Conservation (phyloP, 2,888 invertebrate genomes). For the Caenorhabditis angaria region DNA sequence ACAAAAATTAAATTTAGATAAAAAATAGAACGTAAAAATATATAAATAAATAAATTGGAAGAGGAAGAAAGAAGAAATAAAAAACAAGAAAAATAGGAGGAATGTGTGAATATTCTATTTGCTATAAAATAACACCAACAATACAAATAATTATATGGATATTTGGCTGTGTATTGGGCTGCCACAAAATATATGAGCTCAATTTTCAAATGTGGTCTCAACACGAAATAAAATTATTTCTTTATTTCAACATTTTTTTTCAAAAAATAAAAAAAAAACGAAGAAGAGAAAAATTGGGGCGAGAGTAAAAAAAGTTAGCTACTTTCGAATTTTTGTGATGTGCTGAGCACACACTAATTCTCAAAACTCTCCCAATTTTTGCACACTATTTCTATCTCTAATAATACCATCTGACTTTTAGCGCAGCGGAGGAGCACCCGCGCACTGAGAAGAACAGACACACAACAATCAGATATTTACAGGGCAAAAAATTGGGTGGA, state of each 20-base stretch:
- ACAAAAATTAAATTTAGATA: no score
- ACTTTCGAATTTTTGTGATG: not conserved
- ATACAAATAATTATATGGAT: not conserved
- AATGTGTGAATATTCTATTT: not conserved
- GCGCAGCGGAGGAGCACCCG: not conserved
- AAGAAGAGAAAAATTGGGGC: conserved; percentile 1
- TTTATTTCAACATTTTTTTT: no score
- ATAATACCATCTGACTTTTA: conserved; percentile 2
- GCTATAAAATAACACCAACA: conserved; percentile 1
- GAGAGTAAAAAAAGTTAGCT: conserved; percentile 11
- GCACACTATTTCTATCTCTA: not conserved
- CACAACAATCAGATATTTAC: not conserved
- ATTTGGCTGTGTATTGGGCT: not conserved
- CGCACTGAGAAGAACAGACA: no score
- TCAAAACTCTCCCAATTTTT: not conserved
- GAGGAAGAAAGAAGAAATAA: conserved; percentile 11
- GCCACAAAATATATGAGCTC: not conserved
- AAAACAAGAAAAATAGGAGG: not conserved
- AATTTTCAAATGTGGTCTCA: not conserved
- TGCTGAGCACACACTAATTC: conserved; percentile 2
- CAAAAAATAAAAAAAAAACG: not conserved
- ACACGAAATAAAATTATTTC: not conserved
- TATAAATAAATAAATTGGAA: not conserved
- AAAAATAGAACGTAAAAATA: no score
- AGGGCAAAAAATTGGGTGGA: not conserved